phyloP scores from a whole-genome alignment of 2,797 vertebrate species.

The Nyctalus aviator region DNA sequence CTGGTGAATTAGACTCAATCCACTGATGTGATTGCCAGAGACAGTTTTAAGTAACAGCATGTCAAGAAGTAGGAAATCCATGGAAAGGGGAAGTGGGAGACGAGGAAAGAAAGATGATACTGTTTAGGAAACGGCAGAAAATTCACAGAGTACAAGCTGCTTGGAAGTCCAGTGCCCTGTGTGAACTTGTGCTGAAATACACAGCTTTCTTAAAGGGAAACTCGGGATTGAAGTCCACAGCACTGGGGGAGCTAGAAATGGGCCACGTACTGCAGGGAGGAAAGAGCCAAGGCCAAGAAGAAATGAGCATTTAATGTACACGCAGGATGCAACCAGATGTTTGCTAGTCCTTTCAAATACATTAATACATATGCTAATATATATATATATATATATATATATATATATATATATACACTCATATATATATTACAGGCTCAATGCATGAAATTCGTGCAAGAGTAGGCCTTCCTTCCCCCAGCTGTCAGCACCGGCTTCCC shows the following conservation, averaged over 20 bases:
- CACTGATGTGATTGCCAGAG: not conserved
- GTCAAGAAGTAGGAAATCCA: not conserved
- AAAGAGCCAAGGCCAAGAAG: not conserved
- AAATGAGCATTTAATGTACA: not conserved
- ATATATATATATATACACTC: too few relatives aligned
- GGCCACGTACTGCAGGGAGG: not conserved
- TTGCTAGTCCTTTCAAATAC: slow-evolving; percentile 25
- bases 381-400: too few relatives aligned
- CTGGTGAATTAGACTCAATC: not conserved
- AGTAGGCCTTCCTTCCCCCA: too few relatives aligned
- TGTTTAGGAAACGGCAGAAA: not conserved
- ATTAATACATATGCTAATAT: too few relatives aligned
- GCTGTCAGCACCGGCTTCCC: too few relatives aligned
- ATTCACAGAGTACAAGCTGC: not conserved
- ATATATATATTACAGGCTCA: too few relatives aligned
- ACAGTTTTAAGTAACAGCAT: not conserved
- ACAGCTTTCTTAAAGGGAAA: not conserved
- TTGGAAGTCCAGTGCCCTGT: not conserved
- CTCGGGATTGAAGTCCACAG: not conserved
- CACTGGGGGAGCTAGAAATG: not conserved
- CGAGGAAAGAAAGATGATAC: not conserved
- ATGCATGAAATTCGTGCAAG: too few relatives aligned
- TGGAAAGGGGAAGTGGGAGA: not conserved
- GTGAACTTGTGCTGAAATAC: not conserved
- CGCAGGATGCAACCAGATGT: not conserved